Conservation (phyloP, 2,113 vertebrate genomes). For the Nesogale talazaci region DNA sequence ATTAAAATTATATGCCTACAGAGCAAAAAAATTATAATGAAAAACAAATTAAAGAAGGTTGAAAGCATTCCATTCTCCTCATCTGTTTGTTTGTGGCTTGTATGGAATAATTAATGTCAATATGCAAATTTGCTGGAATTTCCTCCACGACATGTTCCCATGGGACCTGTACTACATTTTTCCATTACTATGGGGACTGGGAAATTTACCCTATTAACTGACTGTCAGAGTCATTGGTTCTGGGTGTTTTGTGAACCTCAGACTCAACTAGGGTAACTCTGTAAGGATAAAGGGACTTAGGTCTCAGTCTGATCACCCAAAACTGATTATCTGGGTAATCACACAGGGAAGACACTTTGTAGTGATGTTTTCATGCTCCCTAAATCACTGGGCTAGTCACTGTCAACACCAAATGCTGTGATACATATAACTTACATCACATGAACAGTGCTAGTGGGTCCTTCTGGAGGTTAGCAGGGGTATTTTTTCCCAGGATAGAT, state of each 20-base stretch:
- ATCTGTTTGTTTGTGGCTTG: not conserved
- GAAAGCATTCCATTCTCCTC: not conserved
- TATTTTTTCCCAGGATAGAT: not conserved
- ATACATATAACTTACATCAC: not conserved
- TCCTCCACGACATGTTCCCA: not conserved
- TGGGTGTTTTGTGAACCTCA: not conserved
- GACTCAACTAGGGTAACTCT: not conserved
- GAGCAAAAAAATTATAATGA: not conserved
- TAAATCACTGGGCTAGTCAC: not conserved
- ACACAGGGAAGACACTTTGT: not conserved
- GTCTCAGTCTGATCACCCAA: not conserved
- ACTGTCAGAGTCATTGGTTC: not conserved
- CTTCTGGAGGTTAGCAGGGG: not conserved
- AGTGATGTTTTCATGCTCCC: not conserved
- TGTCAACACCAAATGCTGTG: not conserved
- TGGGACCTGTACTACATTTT: not conserved
- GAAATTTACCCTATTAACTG: not conserved
- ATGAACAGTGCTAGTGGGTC: no score
- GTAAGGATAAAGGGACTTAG: not conserved
- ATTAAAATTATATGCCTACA: conserved; percentile 28
- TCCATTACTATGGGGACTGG: not conserved
- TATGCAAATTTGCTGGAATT: not conserved
- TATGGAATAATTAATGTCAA: not conserved
- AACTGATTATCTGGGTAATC: not conserved
- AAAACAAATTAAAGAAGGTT: conserved; percentile 17